Conservation (phyloP, 2,888 invertebrate genomes). For the Gastrophysa polygoni region DNA sequence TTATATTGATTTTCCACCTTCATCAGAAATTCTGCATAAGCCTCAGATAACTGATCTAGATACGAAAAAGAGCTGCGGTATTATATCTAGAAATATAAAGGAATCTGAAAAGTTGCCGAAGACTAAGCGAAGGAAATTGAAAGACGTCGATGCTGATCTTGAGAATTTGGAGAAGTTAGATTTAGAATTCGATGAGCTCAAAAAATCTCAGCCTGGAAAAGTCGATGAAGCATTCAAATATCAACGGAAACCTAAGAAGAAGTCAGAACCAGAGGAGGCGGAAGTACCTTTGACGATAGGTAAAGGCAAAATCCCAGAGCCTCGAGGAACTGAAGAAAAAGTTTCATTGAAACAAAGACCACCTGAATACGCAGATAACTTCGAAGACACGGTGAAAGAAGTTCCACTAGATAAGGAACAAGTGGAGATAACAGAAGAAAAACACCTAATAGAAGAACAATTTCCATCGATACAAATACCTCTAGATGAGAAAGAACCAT, state of each 20-base stretch:
- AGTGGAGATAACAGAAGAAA: slow-evolving; percentile 41
- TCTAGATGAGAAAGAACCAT: slow-evolving; percentile 65
- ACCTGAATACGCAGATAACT: slow-evolving; percentile 51
- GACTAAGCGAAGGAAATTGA: slow-evolving; percentile 53
- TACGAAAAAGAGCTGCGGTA: slow-evolving; percentile 53
- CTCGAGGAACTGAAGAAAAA: slow-evolving; percentile 55
- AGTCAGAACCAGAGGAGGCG: slow-evolving; percentile 41
- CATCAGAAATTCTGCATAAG: slow-evolving; percentile 47
- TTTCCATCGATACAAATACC: slow-evolving; percentile 46
- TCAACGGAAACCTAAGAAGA: slow-evolving; percentile 46
- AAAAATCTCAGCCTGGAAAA: slow-evolving; percentile 53
- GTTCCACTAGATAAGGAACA: slow-evolving; percentile 44
- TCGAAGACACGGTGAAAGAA: slow-evolving; percentile 42
- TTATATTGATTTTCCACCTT: slow-evolving; percentile 59
- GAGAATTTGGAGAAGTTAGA: slow-evolving; percentile 60
- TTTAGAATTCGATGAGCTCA: slow-evolving; percentile 56
- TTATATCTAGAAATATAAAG: slow-evolving; percentile 60
- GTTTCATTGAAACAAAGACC: slow-evolving; percentile 63
- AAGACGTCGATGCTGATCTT: slow-evolving; percentile 51
- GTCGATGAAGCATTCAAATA: slow-evolving; percentile 54
- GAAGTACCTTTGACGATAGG: slow-evolving; percentile 62
- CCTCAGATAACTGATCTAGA: slow-evolving; percentile 51
- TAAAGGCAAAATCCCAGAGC: slow-evolving; percentile 60
- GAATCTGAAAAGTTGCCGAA: slow-evolving; percentile 57
- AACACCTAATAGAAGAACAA: slow-evolving; percentile 46